Evolutionary conservation across 2,113 vertebrate species (phyloP), one percentile per base, ranked within the genome.

Genomic region (Litocranius walleri): DNA sequence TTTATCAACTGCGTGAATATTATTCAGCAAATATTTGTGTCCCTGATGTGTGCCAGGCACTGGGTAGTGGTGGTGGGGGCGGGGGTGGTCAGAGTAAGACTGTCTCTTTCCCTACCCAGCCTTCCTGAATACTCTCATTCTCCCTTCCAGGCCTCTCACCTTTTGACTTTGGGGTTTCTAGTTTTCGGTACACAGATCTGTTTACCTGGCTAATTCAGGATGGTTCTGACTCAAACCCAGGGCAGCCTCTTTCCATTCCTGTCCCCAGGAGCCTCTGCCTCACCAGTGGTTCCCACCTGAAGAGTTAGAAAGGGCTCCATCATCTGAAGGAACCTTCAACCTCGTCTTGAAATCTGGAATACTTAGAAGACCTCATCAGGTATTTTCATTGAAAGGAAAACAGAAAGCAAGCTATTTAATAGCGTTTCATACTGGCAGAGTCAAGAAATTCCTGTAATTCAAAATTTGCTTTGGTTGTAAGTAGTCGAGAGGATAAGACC

Each of bases 301-400:
- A 48, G 95, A 90, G 98, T 95, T 96, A 93, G 96, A 98, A 97
- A 97, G 98, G 97, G 91, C 78, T 29, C 62, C 36, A 2, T 88
- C 57, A 74, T 59, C 95, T 71, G 64, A 92, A 88, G 91, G 81
- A 77, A 82, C 5, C n/a, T 3, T 57, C 48, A 80, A n/a, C 29
- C 11, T 57, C 1, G 1, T 59, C 52, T 77, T 83, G 45, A 93
- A 95, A 84, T 88, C 74, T 59, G 48, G 94, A 88, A 88, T 59
- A 54, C n/a, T 84, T 52, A 21, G 61, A 95, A 95, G 59, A 95
- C 10, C 27, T 91, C 17, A 21, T 78, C 86, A 86, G 61, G 77
- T 95, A 80, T 81, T 92, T 84, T 54, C 30, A 43, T 13, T 80
- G 84, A 96, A 54, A 52, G 77, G 54, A 96, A 85, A 56, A 54